These are phyloP conservation scores for Polyploca ridens DNA, from an alignment of 2,888 invertebrate species.

Conservation along the genomic window DNA sequence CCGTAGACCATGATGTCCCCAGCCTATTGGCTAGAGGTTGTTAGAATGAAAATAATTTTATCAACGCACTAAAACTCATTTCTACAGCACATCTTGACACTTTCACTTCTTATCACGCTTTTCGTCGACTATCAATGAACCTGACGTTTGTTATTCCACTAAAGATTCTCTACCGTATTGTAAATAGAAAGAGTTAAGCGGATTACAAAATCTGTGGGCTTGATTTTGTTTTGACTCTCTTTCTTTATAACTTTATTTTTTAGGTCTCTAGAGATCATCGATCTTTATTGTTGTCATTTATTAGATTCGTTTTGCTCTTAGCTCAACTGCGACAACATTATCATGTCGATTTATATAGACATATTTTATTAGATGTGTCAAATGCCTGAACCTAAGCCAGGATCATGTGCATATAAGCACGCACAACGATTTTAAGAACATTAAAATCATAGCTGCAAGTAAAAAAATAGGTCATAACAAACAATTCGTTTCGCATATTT, in stretches of 20 bases:
- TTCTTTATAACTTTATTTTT: not conserved
- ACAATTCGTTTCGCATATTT: not conserved
- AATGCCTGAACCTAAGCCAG: too few species aligned
- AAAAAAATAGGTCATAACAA: not conserved
- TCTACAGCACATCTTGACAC: not conserved
- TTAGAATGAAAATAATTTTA: too few species aligned
- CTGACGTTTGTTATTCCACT: not conserved
- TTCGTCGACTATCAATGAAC: not conserved
- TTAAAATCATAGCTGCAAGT: not conserved
- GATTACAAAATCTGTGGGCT: not conserved
- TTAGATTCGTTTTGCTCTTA: too few species aligned
- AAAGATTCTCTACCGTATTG: not conserved
- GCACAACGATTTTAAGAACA: too few species aligned
- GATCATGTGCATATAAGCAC: too few species aligned
- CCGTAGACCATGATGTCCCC: too few species aligned
- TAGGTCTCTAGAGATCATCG: not conserved
- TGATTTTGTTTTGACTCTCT: not conserved
- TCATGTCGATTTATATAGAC: too few species aligned
- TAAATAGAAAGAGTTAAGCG: conserved; percentile 1
- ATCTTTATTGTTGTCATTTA: too few species aligned
- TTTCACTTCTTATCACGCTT: not conserved
- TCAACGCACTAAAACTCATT: not conserved
- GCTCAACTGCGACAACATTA: too few species aligned
- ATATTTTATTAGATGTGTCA: too few species aligned
- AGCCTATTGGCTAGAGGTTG: too few species aligned